Conservation (phyloP, 2,888 invertebrate species). For the Ernsta delagoae region DNA sequence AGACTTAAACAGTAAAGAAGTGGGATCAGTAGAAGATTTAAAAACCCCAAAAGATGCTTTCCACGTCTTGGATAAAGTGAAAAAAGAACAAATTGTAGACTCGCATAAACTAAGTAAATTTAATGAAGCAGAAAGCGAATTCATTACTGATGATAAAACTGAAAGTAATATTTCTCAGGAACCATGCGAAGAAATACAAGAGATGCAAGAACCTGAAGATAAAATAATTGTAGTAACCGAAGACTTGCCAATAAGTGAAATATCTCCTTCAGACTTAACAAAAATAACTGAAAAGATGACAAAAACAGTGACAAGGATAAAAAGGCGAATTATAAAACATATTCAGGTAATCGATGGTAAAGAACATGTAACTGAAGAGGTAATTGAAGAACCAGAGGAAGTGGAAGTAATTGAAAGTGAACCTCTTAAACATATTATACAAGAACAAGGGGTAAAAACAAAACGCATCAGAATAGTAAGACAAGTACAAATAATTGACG, state of each 20-base stretch:
- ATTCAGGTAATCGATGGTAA: slow-evolving; percentile 92
- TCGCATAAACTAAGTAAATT: not conserved
- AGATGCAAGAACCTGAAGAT: slow-evolving; percentile 20
- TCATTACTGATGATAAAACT: not conserved
- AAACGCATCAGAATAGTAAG: slow-evolving; percentile 86
- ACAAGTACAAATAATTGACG: slow-evolving; percentile 46
- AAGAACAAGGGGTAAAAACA: slow-evolving; percentile 61
- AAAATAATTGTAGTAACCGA: slow-evolving; percentile 39
- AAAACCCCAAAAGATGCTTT: not conserved
- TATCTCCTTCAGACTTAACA: slow-evolving; percentile 82
- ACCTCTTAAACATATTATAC: slow-evolving; percentile 38
- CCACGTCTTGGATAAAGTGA: not conserved
- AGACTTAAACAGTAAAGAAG: not conserved
- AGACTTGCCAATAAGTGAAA: slow-evolving; percentile 47
- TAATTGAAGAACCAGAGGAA: slow-evolving; percentile 93
- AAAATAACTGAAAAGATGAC: slow-evolving; percentile 87
- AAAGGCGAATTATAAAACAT: slow-evolving; percentile 89
- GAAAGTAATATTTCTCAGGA: slow-evolving; percentile 2
- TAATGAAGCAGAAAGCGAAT: not conserved
- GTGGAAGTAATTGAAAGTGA: slow-evolving; percentile 81
- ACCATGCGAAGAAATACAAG: not conserved
- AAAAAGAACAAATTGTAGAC: not conserved
- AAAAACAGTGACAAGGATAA: slow-evolving; percentile 68
- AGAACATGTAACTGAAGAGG: slow-evolving; percentile 92
- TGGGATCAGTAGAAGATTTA: not conserved